Evolutionary conservation across 2,888 invertebrate genomes (phyloP).

Genomic region (Laothoe populi): DNA sequence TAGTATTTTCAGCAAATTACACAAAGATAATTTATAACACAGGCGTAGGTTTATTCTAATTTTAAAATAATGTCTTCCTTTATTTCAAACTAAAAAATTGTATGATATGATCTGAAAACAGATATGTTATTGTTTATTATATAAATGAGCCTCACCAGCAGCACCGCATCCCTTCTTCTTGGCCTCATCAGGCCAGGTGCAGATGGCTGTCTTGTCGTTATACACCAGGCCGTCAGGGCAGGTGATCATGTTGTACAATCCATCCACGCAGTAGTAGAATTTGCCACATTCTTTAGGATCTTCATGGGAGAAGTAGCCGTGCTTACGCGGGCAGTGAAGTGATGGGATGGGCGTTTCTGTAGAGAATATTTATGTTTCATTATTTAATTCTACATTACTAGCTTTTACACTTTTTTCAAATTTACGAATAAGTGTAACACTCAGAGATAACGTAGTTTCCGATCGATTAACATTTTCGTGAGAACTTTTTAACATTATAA

Average conservation of each 20-base stretch:
- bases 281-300: constrained; percentile 91
- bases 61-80: too few relatives aligned
- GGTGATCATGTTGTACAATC: constrained; percentile 94
- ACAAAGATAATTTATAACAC: too few relatives aligned
- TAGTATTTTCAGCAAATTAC: too few relatives aligned
- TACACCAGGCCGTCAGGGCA: constrained; percentile 95
- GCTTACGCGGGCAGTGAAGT: constrained; percentile 90
- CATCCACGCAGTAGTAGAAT: constrained; percentile 95
- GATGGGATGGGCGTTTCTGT: constrained; percentile 90
- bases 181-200: constrained; percentile 97
- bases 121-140: not conserved
- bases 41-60: too few relatives aligned
- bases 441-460: too few relatives aligned
- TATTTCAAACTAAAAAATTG: too few relatives aligned
- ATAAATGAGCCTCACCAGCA: constrained; percentile 79
- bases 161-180: constrained; percentile 94
- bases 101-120: too few relatives aligned
- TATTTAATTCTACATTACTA: not conserved
- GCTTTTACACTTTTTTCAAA: too few relatives aligned
- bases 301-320: constrained; percentile 95
- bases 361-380: constrained; percentile 27
- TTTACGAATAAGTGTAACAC: too few relatives aligned
- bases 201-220: constrained; percentile 94
- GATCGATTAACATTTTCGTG: too few relatives aligned
- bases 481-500: too few relatives aligned